phyloP scores from a whole-genome alignment of 2,888 invertebrate genomes.

The Penaeus monodon region DNA sequence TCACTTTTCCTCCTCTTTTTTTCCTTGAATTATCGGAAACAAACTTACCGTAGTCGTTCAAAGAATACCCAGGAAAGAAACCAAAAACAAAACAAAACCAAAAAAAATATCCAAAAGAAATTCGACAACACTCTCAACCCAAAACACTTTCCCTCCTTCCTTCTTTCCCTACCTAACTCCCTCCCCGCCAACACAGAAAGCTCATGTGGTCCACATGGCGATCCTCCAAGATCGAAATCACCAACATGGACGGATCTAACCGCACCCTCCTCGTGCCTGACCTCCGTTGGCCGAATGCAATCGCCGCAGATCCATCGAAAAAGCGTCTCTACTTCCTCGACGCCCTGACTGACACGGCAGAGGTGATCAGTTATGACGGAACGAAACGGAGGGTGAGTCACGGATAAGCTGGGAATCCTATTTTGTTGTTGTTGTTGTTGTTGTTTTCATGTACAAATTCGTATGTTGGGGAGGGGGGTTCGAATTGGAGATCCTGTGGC shows the following conservation, averaged over 20 bases:
- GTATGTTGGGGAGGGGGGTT: too few relatives aligned
- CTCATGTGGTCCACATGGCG: slow-evolving; percentile 21
- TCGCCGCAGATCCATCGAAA: not conserved
- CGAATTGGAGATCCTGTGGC: too few relatives aligned
- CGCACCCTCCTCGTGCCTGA: not conserved
- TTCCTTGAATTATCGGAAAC: too few relatives aligned
- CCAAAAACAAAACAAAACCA: too few relatives aligned
- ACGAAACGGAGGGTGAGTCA: not conserved
- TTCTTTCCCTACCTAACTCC: not conserved
- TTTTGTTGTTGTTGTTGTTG: too few relatives aligned
- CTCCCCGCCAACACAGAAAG: not conserved
- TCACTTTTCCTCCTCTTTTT: too few relatives aligned
- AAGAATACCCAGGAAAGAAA: too few relatives aligned
- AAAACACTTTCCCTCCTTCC: not conserved
- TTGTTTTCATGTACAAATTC: too few relatives aligned
- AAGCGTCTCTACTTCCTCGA: slow-evolving; percentile 11
- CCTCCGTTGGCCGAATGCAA: slow-evolving; percentile 16
- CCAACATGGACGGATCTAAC: slow-evolving; percentile 6
- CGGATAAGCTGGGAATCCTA: too few relatives aligned
- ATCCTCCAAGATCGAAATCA: not conserved
- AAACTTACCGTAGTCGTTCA: too few relatives aligned
- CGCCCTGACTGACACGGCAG: not conserved
- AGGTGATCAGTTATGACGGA: not conserved
- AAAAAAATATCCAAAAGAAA: too few relatives aligned
- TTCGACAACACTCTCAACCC: not conserved